phyloP scores from a whole-genome alignment of 2,113 vertebrate species.

The Colossoma macropomum region DNA sequence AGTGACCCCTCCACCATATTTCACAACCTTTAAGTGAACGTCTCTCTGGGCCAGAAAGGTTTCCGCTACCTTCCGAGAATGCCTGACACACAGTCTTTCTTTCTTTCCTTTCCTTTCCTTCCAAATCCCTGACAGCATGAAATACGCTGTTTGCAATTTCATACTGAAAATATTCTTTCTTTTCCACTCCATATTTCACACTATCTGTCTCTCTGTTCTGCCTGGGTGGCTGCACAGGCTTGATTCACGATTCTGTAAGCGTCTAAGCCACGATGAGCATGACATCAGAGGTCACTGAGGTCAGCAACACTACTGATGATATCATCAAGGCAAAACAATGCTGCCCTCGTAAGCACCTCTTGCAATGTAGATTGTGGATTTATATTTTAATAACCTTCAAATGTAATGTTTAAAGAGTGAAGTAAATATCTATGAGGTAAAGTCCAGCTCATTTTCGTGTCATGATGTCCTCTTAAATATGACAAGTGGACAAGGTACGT shows the following conservation, averaged over 20 bases:
- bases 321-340: slow-evolving; percentile 36
- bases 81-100: slow-evolving; percentile 36
- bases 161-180: slow-evolving; percentile 44
- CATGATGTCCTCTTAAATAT: slow-evolving; percentile 15
- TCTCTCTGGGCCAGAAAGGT: slow-evolving; percentile 46
- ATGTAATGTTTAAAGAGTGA: slow-evolving; percentile 2
- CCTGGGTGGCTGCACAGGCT: slow-evolving; percentile 19
- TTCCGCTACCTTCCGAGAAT: slow-evolving; percentile 46
- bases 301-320: slow-evolving; percentile 14
- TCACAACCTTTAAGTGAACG: slow-evolving; percentile 50
- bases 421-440: slow-evolving; percentile 35
- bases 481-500: slow-evolving; percentile 25
- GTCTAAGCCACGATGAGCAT: slow-evolving; percentile 7
- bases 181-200: slow-evolving; percentile 33
- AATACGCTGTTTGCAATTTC: slow-evolving; percentile 35
- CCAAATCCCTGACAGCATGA: slow-evolving; percentile 16
- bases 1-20: slow-evolving; percentile 50
- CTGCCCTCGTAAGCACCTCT: slow-evolving; percentile 33
- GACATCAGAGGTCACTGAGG: slow-evolving; percentile 41
- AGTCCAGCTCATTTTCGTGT: slow-evolving; percentile 12
- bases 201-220: slow-evolving; percentile 17
- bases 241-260: slow-evolving; percentile 42
- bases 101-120: slow-evolving; percentile 37
- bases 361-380: slow-evolving; percentile 26
- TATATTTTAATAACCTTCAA: slow-evolving; percentile 42